phyloP scores from a whole-genome alignment of 1,140 invertebrate genomes.

The Drosophila lowei region DNA sequence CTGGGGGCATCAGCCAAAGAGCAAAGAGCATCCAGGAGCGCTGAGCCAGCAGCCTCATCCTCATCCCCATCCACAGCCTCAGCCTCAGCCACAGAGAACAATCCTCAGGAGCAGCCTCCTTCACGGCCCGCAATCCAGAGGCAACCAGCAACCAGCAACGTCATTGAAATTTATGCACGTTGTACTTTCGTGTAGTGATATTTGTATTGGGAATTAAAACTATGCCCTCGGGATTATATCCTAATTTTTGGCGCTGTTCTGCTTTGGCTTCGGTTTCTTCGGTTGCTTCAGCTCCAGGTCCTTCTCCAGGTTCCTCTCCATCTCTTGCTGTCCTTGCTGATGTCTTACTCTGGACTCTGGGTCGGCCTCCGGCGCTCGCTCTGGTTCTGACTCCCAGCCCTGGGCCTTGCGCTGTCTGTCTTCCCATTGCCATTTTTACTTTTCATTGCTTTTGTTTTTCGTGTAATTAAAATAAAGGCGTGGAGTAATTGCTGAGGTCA shows the following conservation, averaged over 20 bases:
- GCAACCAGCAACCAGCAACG: conserved; percentile 55
- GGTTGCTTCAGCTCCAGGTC: not conserved
- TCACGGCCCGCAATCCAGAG: conserved; percentile 31
- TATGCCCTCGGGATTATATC: conserved; percentile 79
- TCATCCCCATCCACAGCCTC: not conserved
- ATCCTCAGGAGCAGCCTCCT: not conserved
- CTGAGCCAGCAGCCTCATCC: conserved; percentile 49
- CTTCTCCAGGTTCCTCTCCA: not conserved
- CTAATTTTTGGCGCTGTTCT: conserved; percentile 68
- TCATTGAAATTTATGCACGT: conserved; percentile 82
- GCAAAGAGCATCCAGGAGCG: conserved; percentile 43
- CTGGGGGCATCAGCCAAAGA: conserved; percentile 18
- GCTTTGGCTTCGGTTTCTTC: conserved; percentile 28
- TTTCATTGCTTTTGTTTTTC: conserved; percentile 78
- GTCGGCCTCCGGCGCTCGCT: not conserved
- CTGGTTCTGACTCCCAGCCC: not conserved
- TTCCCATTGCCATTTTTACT: conserved; percentile 63
- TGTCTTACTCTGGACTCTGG: conserved; percentile 3
- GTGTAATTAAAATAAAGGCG: conserved; percentile 82
- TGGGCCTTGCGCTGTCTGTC: conserved; percentile 34
- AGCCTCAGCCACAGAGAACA: not conserved
- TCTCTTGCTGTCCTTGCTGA: conserved; percentile 20
- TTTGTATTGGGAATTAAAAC: conserved; percentile 82
- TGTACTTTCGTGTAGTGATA: conserved; percentile 81
- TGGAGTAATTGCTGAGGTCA: conserved; percentile 81